These are phyloP conservation scores for Brachionichthys hirsutus DNA, from an alignment of 2,113 vertebrate genomes.

Conservation along the genomic window DNA sequence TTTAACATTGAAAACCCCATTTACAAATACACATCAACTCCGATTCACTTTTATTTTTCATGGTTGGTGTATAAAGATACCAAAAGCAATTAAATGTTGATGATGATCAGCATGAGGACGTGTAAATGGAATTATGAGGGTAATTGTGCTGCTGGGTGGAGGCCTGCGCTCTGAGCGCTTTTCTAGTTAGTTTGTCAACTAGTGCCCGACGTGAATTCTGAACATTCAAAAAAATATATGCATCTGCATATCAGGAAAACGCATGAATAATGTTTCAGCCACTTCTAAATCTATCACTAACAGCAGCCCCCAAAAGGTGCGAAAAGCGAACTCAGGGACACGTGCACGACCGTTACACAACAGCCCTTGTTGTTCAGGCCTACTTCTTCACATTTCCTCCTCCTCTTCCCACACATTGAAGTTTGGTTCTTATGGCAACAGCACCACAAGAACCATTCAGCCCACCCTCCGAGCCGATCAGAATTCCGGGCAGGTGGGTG, in stretches of 20 bases:
- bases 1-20: too few species aligned
- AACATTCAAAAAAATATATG: constrained; percentile 4
- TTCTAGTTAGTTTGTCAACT: too few species aligned
- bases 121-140: too few species aligned
- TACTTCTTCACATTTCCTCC: constrained; percentile 24
- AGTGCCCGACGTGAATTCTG: too few species aligned
- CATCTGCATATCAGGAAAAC: constrained; percentile 1
- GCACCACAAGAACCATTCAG: constrained; percentile 75
- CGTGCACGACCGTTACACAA: constrained; percentile 55
- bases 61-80: too few species aligned
- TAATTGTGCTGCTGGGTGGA: too few species aligned
- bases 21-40: too few species aligned
- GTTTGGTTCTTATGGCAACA: constrained; percentile 74
- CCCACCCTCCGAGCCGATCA: constrained; percentile 47
- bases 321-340: constrained; percentile 20
- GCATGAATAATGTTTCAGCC: not conserved
- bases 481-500: constrained; percentile 55
- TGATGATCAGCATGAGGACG: too few species aligned
- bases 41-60: too few species aligned
- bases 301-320: constrained; percentile 1
- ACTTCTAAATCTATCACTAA: not conserved
- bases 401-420: constrained; percentile 56
- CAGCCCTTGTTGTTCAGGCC: constrained; percentile 52
- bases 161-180: too few species aligned
- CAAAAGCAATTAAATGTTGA: too few species aligned